Evolutionary conservation across 2,113 vertebrate species (phyloP).

Genomic region (Trematomus loennbergii): DNA sequence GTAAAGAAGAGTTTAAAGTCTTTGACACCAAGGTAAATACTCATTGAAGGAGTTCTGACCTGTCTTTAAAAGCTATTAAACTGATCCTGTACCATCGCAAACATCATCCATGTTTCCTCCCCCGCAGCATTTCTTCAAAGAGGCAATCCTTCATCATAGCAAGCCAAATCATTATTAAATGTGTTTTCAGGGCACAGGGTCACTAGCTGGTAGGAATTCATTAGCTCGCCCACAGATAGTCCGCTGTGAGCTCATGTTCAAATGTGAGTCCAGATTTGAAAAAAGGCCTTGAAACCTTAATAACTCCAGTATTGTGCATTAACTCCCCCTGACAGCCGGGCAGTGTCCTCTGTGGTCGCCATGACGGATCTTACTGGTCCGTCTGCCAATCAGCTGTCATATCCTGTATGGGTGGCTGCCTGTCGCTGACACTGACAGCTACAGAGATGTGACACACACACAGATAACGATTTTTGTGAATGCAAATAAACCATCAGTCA

Average conservation of each 20-base stretch:
- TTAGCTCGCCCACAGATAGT: background rate
- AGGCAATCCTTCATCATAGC: background rate
- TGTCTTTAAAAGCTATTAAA: too few species aligned
- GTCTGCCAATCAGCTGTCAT: conserved; percentile 72
- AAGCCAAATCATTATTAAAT: background rate
- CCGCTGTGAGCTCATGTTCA: background rate
- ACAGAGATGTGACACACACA: conserved; percentile 48
- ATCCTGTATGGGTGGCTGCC: conserved; percentile 43
- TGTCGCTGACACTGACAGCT: conserved; percentile 45
- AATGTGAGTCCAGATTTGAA: background rate
- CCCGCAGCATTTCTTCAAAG: background rate
- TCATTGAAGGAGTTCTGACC: too few species aligned
- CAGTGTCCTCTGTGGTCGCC: conserved; percentile 51
- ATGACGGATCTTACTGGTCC: conserved; percentile 60
- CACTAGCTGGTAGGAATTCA: background rate
- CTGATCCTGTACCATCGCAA: background rate
- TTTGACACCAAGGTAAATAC: background rate
- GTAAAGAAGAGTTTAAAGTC: background rate
- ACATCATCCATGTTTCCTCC: background rate
- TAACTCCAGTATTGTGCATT: conserved; percentile 15
- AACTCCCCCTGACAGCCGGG: conserved; percentile 40
- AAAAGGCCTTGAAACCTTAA: conserved; percentile 1
- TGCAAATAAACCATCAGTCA: conserved; percentile 28
- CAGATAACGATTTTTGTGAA: background rate
- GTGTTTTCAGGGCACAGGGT: background rate